Percentiles rank a stretch among this genome's conserved stretches.
These are phyloP conservation scores for Idris sp. DNA, from an alignment of 1,140 invertebrate genomes.

Conservation along the genomic window DNA sequence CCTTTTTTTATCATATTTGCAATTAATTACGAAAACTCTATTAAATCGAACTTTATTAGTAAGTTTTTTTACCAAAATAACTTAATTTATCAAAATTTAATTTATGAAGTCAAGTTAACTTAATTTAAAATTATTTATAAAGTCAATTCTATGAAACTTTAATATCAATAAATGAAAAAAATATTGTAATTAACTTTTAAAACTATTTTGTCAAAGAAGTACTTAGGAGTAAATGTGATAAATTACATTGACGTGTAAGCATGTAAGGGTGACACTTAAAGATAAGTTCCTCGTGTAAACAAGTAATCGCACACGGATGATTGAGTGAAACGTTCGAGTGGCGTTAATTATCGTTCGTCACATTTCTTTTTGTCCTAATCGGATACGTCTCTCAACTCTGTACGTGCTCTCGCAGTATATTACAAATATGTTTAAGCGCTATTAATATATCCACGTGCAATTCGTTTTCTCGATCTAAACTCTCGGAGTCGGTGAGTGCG, in stretches of 20 bases:
- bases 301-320: constrained; percentile 46
- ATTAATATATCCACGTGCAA: constrained; percentile 18
- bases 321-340: constrained; percentile 49
- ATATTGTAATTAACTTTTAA: no score
- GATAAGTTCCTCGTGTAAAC: constrained; percentile 59
- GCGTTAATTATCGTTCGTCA: constrained; percentile 59
- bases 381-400: constrained; percentile 10
- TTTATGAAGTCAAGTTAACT: no score
- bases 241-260: constrained; percentile 56
- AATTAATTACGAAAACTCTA: no score
- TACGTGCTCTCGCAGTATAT: constrained; percentile 4
- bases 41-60: no score
- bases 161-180: no score
- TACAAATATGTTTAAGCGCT: constrained; percentile 30
- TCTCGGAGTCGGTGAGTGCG: constrained; percentile 20
- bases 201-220: not conserved
- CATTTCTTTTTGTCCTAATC: constrained; percentile 46
- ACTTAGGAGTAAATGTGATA: constrained; percentile 52
- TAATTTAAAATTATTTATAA: no score
- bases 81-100: no score
- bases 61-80: no score
- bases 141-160: no score
- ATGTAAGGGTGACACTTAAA: constrained; percentile 49
- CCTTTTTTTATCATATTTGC: no score
- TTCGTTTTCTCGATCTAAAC: constrained; percentile 23